Evolutionary conservation across 2,113 vertebrate genomes (phyloP), one percentile per base, ranked within the genome.

Genomic region (Cynocephalus volans): DNA sequence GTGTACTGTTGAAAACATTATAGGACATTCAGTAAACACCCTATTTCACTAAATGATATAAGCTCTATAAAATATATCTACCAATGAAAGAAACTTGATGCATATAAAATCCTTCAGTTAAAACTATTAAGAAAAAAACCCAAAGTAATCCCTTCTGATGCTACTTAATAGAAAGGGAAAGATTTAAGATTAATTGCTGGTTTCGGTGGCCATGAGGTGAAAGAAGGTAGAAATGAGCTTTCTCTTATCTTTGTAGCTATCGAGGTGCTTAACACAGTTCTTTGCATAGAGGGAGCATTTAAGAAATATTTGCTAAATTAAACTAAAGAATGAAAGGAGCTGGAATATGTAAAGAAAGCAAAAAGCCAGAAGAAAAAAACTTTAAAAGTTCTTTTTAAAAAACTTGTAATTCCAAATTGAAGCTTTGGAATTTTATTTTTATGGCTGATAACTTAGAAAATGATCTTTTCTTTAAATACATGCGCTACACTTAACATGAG

Each of bases 11-110:
- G 5, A 96, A 65, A 33, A 93, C 52, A 41, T 67, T 79, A 62
- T 0, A 41, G 72, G 52, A 31, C 36, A 90, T 12, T 81, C 19
- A 83, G 58, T 81, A 90, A 92, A 76, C 21, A 88, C 90, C 23
- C 45, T 36, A 90, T 41, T 33, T 52, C 41, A 52, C 56, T 67
- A 77, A 70, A 26, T 76, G 54, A 95, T 21, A 21, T 24, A 73
- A 36, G 45, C 24, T n/a, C 31, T 85, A 33, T 91, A 83, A 95
- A 95, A 95, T 56, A 62, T 45, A 95, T 50, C 13, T 77, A 76
- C 18, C 41, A 76, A 41, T n/a, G 41, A 88, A 72, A 79, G 33
- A 33, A 58, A 87, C 23, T 58, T 82, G 86, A 96, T 81, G 89
- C 58, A 48, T 4, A 82, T 1, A 54, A 89, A 67, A 64, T 56